Percentiles rank a stretch among this genome's conserved stretches.
Conservation (phyloP, 2,113 vertebrate species). For the Boleophthalmus pectinirostris region DNA sequence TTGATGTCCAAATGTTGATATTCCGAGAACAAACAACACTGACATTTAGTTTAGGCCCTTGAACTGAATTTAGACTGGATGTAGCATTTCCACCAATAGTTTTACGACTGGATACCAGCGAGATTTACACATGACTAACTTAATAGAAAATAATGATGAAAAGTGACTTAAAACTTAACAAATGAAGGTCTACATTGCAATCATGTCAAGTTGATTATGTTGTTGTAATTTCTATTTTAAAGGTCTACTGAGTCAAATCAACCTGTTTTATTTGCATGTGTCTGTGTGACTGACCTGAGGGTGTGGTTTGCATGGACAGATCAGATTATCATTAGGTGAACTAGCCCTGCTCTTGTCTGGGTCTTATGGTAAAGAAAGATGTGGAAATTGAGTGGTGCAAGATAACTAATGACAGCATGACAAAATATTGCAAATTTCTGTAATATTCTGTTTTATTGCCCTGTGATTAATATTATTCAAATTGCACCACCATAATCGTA, state of each 20-base stretch:
- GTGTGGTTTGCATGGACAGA: slow-evolving; percentile 28
- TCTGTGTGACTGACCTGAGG: not conserved
- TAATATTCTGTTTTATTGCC: not conserved
- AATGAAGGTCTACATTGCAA: not conserved
- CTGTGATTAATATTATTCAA: not conserved
- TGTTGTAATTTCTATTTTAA: not conserved
- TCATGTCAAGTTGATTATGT: not conserved
- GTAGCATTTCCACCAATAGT: slow-evolving; percentile 1
- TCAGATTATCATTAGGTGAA: slow-evolving; percentile 13
- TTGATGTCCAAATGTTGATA: slow-evolving; percentile 16
- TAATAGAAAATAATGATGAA: not conserved
- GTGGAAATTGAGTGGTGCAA: not conserved
- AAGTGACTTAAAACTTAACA: too few species aligned
- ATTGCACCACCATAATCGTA: not conserved
- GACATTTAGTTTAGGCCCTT: slow-evolving; percentile 14
- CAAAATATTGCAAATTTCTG: not conserved
- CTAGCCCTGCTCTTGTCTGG: slow-evolving; percentile 8
- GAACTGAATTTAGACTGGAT: slow-evolving; percentile 14
- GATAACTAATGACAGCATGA: not conserved
- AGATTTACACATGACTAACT: slow-evolving; percentile 3
- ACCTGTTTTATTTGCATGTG: slow-evolving; percentile 23
- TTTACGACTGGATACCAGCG: not conserved
- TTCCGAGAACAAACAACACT: slow-evolving; percentile 35
- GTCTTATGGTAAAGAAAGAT: not conserved
- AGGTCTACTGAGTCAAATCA: not conserved